Evolutionary conservation across 2,888 invertebrate species (phyloP), one percentile per base, ranked within the genome.

Genomic region (Unio pictorum): DNA sequence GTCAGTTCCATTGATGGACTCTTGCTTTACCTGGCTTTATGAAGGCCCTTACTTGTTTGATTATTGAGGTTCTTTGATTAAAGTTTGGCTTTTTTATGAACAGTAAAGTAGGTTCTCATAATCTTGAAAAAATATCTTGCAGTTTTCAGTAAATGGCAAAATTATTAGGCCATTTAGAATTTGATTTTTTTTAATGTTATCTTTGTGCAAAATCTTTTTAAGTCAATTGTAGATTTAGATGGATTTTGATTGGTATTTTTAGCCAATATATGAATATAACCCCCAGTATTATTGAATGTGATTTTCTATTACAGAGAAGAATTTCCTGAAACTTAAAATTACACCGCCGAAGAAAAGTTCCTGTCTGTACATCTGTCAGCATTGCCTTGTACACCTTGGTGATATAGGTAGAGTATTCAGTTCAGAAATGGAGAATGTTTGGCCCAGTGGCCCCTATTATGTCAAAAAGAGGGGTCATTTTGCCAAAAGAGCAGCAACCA

Each of bases 361-460:
- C 17, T 95, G 95, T 87, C 92, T 95, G 72, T 96, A 96, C 90
- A 94, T 95, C 83, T 95, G 95, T 88, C 96, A 96, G 88, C 95
- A 96, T 90, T 96, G 96, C 89, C 92, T 96, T 71, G 95, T 96
- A 69, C 96, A 96, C 89, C 92, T 96, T 70, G 96, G 96, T 0
- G 96, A 85, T 69, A 84, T 85, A 66, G 85, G 82, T 86, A 77
- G 2, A 45, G 45, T 45, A 11, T 45, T 45, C 11, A 67, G 75
- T 72, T 28, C 56, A 17, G 61, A 18, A n/a, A 60, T 60, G 20
- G 59, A 5, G 18, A 11, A 54, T 2, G 23, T 18, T 20, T 28
- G 59, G 26, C 23, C 15, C n/a, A n/a, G 17, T 58, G 1, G 11
- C 59, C n/a, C 23, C 23, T 58, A 15, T 17, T 18, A 11, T 17